Evolutionary conservation across 2,113 vertebrate species (phyloP).

Genomic region (Ovibos moschatus): DNA sequence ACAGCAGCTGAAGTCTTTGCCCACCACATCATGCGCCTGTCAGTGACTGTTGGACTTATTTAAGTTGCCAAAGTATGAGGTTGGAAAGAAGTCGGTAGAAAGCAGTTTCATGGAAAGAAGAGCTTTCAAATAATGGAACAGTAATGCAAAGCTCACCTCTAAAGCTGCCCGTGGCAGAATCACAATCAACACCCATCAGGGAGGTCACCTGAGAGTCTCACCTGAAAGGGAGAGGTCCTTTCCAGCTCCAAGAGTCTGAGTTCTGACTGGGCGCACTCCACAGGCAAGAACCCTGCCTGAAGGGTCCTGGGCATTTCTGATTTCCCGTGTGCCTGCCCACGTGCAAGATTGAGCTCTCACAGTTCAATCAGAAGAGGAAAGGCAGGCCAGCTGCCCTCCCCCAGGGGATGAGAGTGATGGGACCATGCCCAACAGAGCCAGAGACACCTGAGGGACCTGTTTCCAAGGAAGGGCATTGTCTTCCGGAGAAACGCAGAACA

Average conservation of each 20-base stretch:
- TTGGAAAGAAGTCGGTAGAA: background rate
- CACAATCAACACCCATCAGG: background rate
- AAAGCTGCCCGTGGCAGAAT: background rate
- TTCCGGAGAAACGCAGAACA: background rate
- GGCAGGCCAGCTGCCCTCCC: background rate
- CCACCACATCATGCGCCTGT: fast-evolving
- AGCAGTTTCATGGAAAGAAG: background rate
- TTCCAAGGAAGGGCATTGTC: background rate
- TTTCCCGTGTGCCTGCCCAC: background rate
- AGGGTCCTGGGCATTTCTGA: background rate
- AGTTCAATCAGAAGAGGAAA: background rate
- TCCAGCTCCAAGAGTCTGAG: background rate
- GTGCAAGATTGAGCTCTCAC: background rate
- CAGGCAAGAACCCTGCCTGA: background rate
- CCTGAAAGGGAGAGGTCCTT: background rate
- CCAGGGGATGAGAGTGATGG: background rate
- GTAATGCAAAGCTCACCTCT: background rate
- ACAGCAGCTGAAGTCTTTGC: background rate
- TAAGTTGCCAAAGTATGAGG: background rate
- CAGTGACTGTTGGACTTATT: background rate
- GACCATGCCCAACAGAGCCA: background rate
- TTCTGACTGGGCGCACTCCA: background rate
- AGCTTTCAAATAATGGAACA: background rate
- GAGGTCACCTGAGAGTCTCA: background rate
- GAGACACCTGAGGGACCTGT: background rate